phyloP scores from a whole-genome alignment of 2,888 invertebrate genomes.

The Creontiades dilutus region DNA sequence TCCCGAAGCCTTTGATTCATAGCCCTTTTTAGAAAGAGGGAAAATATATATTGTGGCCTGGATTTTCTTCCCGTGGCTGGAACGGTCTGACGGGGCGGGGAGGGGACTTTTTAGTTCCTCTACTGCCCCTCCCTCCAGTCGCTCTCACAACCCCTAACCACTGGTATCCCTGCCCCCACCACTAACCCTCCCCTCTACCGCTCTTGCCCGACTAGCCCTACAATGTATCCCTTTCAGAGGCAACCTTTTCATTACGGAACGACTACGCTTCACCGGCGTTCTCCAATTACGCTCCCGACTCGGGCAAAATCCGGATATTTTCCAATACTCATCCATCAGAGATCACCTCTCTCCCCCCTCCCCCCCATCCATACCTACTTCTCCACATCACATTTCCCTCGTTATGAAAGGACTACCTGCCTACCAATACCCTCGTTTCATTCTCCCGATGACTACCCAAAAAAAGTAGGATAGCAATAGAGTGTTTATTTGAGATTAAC shows the following conservation, averaged over 20 bases:
- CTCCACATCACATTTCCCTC: background rate
- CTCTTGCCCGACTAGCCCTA: background rate
- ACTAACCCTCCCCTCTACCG: background rate
- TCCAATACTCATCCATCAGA: conserved; percentile 68
- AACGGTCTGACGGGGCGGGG: conserved; percentile 44
- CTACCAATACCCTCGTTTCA: conserved; percentile 13
- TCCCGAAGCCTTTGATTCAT: conserved; percentile 47
- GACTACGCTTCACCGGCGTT: conserved; percentile 56
- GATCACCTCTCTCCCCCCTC: conserved; percentile 1
- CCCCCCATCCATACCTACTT: background rate
- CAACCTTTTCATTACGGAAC: conserved; percentile 61
- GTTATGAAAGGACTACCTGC: conserved; percentile 49
- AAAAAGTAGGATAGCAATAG: background rate
- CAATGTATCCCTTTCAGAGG: conserved; percentile 56
- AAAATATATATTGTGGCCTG: conserved; percentile 42
- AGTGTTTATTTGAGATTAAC: background rate
- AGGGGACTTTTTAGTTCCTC: conserved; percentile 56
- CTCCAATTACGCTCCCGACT: conserved; percentile 65
- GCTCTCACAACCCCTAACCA: background rate
- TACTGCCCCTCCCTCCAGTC: background rate
- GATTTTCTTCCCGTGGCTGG: conserved; percentile 33
- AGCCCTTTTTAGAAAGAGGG: conserved; percentile 29
- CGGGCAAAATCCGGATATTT: conserved; percentile 59
- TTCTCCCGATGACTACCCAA: background rate
- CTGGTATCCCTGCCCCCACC: background rate